Conservation (phyloP, 2,113 vertebrate genomes). For the Oryzias javanicus region DNA sequence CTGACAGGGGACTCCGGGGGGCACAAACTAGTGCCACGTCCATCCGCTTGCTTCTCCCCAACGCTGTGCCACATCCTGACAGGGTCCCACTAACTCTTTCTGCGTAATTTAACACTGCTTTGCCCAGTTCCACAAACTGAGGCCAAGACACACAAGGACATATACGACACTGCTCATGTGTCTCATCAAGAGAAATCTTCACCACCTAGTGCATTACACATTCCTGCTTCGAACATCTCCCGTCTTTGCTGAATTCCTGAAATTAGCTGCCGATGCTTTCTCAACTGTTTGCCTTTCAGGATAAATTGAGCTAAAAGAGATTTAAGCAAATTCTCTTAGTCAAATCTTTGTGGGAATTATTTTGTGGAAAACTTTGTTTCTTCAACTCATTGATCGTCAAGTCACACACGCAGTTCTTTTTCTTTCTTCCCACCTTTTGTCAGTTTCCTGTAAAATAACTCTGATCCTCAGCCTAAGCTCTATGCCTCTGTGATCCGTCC, state of each 20-base stretch:
- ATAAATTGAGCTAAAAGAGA: constrained; percentile 21
- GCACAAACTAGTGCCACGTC: constrained; percentile 73
- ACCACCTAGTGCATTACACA: constrained; percentile 37
- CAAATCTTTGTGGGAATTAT: constrained; percentile 65
- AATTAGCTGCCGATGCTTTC: constrained; percentile 10
- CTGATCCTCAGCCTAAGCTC: constrained; percentile 74
- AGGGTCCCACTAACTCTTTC: constrained; percentile 73
- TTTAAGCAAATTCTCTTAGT: constrained; percentile 48
- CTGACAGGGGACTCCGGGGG: constrained; percentile 76
- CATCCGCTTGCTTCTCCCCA: constrained; percentile 58
- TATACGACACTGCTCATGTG: constrained; percentile 59
- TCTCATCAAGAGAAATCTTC: constrained; percentile 45
- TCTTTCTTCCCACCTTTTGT: constrained; percentile 58
- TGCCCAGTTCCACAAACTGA: constrained; percentile 45
- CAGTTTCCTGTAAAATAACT: constrained; percentile 71
- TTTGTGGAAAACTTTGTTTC: constrained; percentile 61
- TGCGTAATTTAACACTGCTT: constrained; percentile 81
- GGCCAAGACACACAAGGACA: constrained; percentile 47
- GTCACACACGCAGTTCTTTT: constrained; percentile 43
- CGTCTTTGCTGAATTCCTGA: constrained; percentile 18
- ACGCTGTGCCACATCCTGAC: constrained; percentile 69
- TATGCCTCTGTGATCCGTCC: constrained; percentile 65
- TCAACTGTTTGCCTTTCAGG: constrained; percentile 1
- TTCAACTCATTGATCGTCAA: constrained; percentile 60
- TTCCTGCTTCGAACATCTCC: constrained; percentile 28